Evolutionary conservation across 2,797 vertebrate genomes (phyloP).

Genomic region (Loris lydekkerianus): DNA sequence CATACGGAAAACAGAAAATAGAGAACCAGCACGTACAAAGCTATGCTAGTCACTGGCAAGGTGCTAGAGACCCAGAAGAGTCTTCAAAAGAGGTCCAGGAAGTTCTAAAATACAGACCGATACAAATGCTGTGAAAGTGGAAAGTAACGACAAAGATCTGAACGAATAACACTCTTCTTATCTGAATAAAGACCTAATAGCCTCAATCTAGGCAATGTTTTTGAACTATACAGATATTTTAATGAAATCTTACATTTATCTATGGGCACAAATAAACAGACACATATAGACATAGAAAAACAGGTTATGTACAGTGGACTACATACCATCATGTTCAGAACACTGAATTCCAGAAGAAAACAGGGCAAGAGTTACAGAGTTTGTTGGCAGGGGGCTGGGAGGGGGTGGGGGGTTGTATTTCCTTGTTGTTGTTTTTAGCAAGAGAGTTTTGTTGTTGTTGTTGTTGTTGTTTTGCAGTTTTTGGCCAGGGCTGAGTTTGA

Average conservation of each 20-base stretch:
- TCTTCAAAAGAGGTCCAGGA: background rate
- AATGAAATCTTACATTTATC: conserved; percentile 26
- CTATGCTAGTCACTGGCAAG: background rate
- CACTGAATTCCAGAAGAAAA: conserved; percentile 43
- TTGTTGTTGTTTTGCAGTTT: background rate
- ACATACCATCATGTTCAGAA: conserved; percentile 22
- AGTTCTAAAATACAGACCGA: background rate
- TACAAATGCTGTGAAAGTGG: background rate
- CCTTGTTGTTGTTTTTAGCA: background rate
- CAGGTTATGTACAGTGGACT: background rate
- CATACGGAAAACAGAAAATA: background rate
- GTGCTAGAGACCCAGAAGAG: background rate
- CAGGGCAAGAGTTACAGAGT: background rate
- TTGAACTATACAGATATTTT: background rate
- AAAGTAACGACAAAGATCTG: background rate
- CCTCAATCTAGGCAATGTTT: background rate
- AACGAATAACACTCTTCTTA: background rate
- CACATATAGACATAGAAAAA: background rate
- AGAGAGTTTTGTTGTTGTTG: background rate
- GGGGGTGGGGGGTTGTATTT: too few relatives aligned
- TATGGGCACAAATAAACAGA: background rate
- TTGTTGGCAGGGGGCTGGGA: background rate
- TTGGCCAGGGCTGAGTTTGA: too few relatives aligned
- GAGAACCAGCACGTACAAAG: background rate
- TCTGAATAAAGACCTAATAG: background rate